phyloP scores from a whole-genome alignment of 2,797 vertebrate species.

The Smutsia gigantea region DNA sequence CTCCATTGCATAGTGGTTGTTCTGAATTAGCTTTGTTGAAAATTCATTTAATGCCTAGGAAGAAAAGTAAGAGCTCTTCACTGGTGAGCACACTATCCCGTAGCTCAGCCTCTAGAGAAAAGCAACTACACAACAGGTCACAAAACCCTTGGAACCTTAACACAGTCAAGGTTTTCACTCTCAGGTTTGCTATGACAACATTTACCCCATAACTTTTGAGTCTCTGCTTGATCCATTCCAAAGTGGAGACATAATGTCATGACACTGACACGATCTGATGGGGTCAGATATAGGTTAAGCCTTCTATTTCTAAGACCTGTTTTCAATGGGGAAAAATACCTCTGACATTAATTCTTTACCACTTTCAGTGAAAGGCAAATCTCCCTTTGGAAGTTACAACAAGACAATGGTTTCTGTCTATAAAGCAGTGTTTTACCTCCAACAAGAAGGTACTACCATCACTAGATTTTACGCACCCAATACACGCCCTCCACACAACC shows the following conservation, averaged over 20 bases:
- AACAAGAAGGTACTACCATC: not conserved
- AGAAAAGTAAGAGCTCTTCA: conserved; percentile 52
- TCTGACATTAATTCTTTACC: too few relatives aligned
- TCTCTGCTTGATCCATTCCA: not conserved
- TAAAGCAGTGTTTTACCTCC: not conserved
- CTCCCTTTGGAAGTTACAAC: too few relatives aligned
- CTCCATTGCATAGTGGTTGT: conserved; percentile 98
- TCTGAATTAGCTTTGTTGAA: conserved; percentile 98
- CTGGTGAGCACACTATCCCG: not conserved
- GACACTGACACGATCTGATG: not conserved
- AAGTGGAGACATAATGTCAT: not conserved
- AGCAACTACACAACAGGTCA: not conserved
- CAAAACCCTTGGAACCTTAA: not conserved
- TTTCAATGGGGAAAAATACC: too few relatives aligned
- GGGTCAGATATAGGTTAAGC: not conserved
- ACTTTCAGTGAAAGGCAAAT: too few relatives aligned
- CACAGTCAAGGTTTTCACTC: not conserved
- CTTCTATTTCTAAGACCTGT: not conserved
- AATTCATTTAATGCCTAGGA: conserved; percentile 97
- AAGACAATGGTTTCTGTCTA: too few relatives aligned
- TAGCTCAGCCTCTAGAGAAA: not conserved
- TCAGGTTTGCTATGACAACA: not conserved
- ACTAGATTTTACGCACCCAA: not conserved
- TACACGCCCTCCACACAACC: not conserved
- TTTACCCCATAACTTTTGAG: not conserved